A percentile compares a stretch with the other conserved stretches of the same genome.
Conservation (phyloP, 2,888 invertebrate genomes). For the Dryobotodes eremita region DNA sequence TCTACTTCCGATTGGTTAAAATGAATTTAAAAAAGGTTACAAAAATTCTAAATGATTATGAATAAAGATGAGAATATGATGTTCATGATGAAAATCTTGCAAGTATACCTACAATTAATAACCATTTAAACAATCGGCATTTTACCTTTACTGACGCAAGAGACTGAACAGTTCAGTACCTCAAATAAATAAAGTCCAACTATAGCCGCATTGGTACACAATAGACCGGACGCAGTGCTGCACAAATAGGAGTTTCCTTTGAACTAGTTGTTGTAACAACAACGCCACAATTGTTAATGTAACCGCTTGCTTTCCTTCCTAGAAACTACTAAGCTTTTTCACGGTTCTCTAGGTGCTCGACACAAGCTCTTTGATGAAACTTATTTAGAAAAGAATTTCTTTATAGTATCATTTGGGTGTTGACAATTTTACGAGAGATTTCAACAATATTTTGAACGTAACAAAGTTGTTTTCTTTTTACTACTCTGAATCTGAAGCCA, state of each 20-base stretch:
- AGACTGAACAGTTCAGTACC: constrained; percentile 46
- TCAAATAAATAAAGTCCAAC: constrained; percentile 71
- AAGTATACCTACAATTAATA: too few species aligned
- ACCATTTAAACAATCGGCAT: not conserved
- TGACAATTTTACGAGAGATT: constrained; percentile 47
- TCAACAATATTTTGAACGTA: constrained; percentile 26
- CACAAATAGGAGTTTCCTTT: constrained; percentile 87
- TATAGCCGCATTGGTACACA: constrained; percentile 80
- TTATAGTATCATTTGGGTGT: constrained; percentile 42
- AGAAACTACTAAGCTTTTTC: constrained; percentile 75
- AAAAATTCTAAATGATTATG: not conserved
- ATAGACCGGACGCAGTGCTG: constrained; percentile 83
- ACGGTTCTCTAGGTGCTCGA: constrained; percentile 53
- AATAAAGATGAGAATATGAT: not conserved
- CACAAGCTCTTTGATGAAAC: constrained; percentile 63
- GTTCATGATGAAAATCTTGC: too few species aligned
- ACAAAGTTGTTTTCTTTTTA: constrained; percentile 32
- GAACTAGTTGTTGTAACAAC: constrained; percentile 82
- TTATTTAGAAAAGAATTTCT: constrained; percentile 47
- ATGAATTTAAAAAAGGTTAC: too few species aligned
- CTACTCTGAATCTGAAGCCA: constrained; percentile 7
- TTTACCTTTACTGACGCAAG: constrained; percentile 26
- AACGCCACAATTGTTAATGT: constrained; percentile 77
- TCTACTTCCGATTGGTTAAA: not conserved
- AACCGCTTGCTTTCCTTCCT: constrained; percentile 72